phyloP scores from a whole-genome alignment of 2,888 invertebrate genomes.

The Agrotis clavis region DNA sequence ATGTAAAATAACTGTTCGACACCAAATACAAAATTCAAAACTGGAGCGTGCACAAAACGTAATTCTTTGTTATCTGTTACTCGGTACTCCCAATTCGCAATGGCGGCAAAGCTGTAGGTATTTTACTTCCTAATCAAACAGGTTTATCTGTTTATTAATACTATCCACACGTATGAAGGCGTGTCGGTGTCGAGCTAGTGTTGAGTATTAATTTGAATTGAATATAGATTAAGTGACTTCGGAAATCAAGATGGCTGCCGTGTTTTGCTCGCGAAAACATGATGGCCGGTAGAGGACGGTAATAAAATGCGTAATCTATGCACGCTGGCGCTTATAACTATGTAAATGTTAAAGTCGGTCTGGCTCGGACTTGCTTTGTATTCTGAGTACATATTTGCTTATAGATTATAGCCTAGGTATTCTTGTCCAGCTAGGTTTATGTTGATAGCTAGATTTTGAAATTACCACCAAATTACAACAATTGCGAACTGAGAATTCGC shows the following conservation, averaged over 20 bases:
- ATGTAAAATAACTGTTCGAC: slow-evolving; percentile 4
- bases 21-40: slow-evolving; percentile 16
- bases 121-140: not conserved
- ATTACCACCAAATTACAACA: not conserved
- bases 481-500: not conserved
- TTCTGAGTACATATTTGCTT: slow-evolving; percentile 27
- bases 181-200: slow-evolving; percentile 25
- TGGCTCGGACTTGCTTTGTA: slow-evolving; percentile 26
- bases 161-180: slow-evolving; percentile 40
- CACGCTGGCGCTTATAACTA: slow-evolving; percentile 40
- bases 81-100: not conserved
- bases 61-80: slow-evolving; percentile 31
- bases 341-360: slow-evolving; percentile 46
- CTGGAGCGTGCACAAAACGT: slow-evolving; percentile 18
- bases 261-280: slow-evolving; percentile 49
- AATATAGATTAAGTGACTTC: slow-evolving; percentile 38
- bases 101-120: not conserved
- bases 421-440: not conserved
- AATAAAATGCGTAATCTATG: slow-evolving; percentile 56
- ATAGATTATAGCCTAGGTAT: not conserved
- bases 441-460: not conserved
- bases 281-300: slow-evolving; percentile 24
- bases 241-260: slow-evolving; percentile 63
- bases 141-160: not conserved
- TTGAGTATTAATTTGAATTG: slow-evolving; percentile 52